Evolutionary conservation across 2,113 vertebrate species (phyloP).

Genomic region (Xenopus laevis): DNA sequence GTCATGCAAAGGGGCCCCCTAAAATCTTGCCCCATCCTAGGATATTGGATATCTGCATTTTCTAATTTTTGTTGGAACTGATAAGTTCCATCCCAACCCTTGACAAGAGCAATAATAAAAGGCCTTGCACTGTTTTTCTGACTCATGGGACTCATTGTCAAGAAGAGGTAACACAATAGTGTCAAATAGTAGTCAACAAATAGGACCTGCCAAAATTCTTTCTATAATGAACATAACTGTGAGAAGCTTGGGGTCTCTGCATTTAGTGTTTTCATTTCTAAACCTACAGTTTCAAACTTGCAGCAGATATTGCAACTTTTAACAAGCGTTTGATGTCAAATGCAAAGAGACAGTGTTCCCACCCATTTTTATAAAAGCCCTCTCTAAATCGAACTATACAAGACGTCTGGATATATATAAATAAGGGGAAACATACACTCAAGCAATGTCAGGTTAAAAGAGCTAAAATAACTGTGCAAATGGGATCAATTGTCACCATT

Average conservation of each 20-base stretch:
- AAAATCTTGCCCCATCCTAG: too few species aligned
- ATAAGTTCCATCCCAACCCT: background rate
- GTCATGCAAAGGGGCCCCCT: too few species aligned
- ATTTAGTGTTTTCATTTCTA: background rate
- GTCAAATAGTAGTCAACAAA: background rate
- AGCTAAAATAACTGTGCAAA: too few species aligned
- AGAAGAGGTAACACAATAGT: background rate
- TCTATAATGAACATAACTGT: slow-evolving; percentile 1
- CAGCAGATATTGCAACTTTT: background rate
- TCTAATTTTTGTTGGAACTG: background rate
- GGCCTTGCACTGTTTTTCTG: background rate
- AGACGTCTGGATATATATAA: too few species aligned
- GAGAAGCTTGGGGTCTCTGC: background rate
- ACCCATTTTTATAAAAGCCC: background rate
- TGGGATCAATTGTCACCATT: too few species aligned
- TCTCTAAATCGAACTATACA: background rate
- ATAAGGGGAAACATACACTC: too few species aligned
- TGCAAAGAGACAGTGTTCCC: background rate
- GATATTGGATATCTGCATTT: too few species aligned
- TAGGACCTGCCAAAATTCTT: background rate
- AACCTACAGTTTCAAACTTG: background rate
- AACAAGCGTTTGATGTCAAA: background rate
- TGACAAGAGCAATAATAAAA: background rate
- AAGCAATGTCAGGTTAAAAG: too few species aligned
- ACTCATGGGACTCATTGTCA: background rate